Base-by-base conservation (phyloP, 1,140 invertebrate genomes). In the Pentalonia nigronervosa region DNA sequence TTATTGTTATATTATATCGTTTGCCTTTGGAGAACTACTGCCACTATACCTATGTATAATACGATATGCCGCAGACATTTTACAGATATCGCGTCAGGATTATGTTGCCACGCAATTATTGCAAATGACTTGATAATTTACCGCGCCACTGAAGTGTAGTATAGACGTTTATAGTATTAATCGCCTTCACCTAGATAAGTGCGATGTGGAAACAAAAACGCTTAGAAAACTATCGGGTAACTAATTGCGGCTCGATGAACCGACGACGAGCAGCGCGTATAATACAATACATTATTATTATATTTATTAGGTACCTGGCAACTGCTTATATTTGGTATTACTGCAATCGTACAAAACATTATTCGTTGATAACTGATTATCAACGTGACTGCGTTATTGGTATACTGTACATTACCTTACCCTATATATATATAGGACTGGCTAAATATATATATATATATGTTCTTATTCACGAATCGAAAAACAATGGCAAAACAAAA, bases 181-280 rank as follows among this genome's bases (percentile, higher is more conserved):
- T 93, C 81, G 34, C 91, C 91, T 93, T 93, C 91, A 93, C 91
- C 91, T 53, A 86, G 34, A 93, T 93, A 93, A 53, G 34, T 86
- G 36, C n/a, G n/a, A 56, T 56, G 48, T 84, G 81, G 48, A 86
- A 93, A 93, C 47, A 25, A 45, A n/a, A 48, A 91, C 30, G 56
- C 30, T 91, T 60, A 53, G 86, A 87, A 87, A 87, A 87, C 86
- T n/a, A 30, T 87, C 86, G 86, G 47, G 30, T 30, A 21, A 30
- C 45, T 87, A 30, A 87, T 87, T 87, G n/a, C 86, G 3, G 86
- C 86, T 48, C 86, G 86, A 87, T 48, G 47, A 87, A 87, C 86
- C 86, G 45, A 48, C 30, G 25, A 86, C 41, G 41, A 41, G 41
- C 41, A 17, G 21, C 30, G 17, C 86, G 23, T 84, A 21, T 36